phyloP scores from a whole-genome alignment of 2,113 vertebrate genomes.

The Brachyhypopomus occidentalis region DNA sequence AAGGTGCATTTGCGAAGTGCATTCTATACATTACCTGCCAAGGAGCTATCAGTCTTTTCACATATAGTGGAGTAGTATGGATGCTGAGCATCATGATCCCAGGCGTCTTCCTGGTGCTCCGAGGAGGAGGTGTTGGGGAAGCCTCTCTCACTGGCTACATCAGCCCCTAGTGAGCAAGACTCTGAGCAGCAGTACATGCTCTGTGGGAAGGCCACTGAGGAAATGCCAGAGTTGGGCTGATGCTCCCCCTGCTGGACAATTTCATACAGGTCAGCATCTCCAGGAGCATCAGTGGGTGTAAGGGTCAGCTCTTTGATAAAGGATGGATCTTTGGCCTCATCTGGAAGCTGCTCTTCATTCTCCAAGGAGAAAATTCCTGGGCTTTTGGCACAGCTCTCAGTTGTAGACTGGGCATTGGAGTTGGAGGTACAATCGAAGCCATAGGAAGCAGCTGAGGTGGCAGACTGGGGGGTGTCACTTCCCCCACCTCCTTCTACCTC shows the following conservation, averaged over 20 bases:
- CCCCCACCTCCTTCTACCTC: constrained; percentile 49
- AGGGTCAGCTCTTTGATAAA: constrained; percentile 56
- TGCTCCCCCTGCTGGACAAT: constrained; percentile 14
- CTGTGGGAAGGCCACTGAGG: constrained; percentile 59
- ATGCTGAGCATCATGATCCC: constrained; percentile 61
- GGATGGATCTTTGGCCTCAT: constrained; percentile 68
- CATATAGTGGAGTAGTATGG: constrained; percentile 73
- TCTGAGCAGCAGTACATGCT: constrained; percentile 43
- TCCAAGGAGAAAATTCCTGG: constrained; percentile 79
- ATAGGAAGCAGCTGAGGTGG: constrained; percentile 71
- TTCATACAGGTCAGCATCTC: constrained; percentile 9
- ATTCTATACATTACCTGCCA: constrained; percentile 82
- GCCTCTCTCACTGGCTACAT: constrained; percentile 15
- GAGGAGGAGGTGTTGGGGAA: constrained; percentile 40
- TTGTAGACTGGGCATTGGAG: constrained; percentile 73
- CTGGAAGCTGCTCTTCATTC: constrained; percentile 67
- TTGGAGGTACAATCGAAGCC: constrained; percentile 72
- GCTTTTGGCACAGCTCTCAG: constrained; percentile 76
- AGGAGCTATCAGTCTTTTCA: constrained; percentile 75
- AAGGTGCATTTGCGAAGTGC: constrained; percentile 40
- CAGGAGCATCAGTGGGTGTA: background rate
- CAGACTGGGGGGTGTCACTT: constrained; percentile 70
- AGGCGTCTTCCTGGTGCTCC: constrained; percentile 54
- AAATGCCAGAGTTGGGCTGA: constrained; percentile 55
- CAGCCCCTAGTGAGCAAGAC: constrained; percentile 24